Conservation (phyloP, 1,140 invertebrate species). For the Drosophila erecta region DNA sequence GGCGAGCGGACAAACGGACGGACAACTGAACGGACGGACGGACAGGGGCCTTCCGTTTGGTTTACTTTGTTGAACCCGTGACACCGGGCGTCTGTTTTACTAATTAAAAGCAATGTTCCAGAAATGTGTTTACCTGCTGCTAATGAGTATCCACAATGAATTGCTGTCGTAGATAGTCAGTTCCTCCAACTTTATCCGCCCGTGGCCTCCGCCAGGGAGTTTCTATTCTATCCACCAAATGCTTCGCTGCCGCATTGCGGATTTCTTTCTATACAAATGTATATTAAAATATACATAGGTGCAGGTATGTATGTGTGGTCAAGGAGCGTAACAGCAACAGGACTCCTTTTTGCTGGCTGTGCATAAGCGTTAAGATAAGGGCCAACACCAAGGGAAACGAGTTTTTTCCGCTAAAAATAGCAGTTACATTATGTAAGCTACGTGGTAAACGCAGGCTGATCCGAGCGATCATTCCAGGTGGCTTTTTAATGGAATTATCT, state of each 20-base stretch:
- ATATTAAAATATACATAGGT: slow-evolving; percentile 9
- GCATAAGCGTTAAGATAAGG: slow-evolving; percentile 45
- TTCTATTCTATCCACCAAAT: slow-evolving; percentile 14
- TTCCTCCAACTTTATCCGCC: slow-evolving; percentile 39
- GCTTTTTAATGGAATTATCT: slow-evolving; percentile 20
- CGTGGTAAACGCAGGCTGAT: slow-evolving; percentile 8
- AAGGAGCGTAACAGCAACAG: slow-evolving; percentile 43
- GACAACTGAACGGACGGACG: slow-evolving; percentile 4
- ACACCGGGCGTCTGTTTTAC: slow-evolving; percentile 72
- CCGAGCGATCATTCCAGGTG: slow-evolving; percentile 28
- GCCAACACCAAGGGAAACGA: slow-evolving; percentile 33
- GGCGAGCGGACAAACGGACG: slow-evolving; percentile 5
- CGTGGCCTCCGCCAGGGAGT: slow-evolving; percentile 1
- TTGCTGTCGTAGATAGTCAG: slow-evolving; percentile 70
- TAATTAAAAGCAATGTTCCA: slow-evolving; percentile 82
- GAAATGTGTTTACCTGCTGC: slow-evolving; percentile 81
- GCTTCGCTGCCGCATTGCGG: slow-evolving; percentile 61
- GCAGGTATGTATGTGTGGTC: slow-evolving; percentile 17
- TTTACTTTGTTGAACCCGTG: slow-evolving; percentile 63
- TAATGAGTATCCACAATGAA: slow-evolving; percentile 82
- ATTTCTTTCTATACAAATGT: slow-evolving; percentile 35
- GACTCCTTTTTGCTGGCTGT: slow-evolving; percentile 44
- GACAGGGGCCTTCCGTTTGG: slow-evolving; percentile 54
- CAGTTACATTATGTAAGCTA: slow-evolving; percentile 42
- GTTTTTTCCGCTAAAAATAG: slow-evolving; percentile 32